Base-by-base conservation (phyloP, 2,888 invertebrate species). In the Cheilosia vulpina region DNA sequence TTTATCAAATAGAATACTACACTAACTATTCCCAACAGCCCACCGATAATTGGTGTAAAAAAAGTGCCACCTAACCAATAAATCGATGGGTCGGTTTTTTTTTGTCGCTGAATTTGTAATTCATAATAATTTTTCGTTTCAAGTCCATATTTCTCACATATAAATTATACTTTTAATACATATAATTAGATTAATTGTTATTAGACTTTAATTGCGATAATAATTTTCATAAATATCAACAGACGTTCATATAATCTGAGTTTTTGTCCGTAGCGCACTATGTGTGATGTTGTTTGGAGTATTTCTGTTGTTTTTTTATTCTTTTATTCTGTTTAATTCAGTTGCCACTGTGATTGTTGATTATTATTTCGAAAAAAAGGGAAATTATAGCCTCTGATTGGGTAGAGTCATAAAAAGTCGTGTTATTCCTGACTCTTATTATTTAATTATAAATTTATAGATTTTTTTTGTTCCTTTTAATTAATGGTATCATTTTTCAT, bases 371-470 rank as follows among this genome's bases (percentile, higher is more conserved):
- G 15, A 24, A 24, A 52, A 24, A 13, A 52, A 15, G 24, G 13
- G 19, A 24, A 47, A 38, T 57, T 47, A 41, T 43, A 52, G 58
- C 53, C 21, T 24, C 43, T 58, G 65, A 58, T 72, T 72, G 41
- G 43, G 19, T 43, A 15, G 34, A 58, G 68, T 83, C 88, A 88
- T 90, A 89, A 90, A 90, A 90, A 90, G 87, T 89, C 90, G 89
- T 90, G 90, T 90, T 88, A 88, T 89, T 88, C 88, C 71, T 90
- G 90, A 91, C 91, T 90, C 91, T 91, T 90, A 91, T 90, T 91
- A 90, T 91, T 91, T 90, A 90, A 79, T 79, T 72, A 65, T 66
- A 72, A 60, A 58, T 66, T 78, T 63, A 78, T 76, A 60, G 60
- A 68, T 68, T 68, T 55, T 55, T 52, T n/a, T 52, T 38, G 27